Evolutionary conservation across 2,888 invertebrate species (phyloP).

Genomic region (Orthonychiurus folsomi): DNA sequence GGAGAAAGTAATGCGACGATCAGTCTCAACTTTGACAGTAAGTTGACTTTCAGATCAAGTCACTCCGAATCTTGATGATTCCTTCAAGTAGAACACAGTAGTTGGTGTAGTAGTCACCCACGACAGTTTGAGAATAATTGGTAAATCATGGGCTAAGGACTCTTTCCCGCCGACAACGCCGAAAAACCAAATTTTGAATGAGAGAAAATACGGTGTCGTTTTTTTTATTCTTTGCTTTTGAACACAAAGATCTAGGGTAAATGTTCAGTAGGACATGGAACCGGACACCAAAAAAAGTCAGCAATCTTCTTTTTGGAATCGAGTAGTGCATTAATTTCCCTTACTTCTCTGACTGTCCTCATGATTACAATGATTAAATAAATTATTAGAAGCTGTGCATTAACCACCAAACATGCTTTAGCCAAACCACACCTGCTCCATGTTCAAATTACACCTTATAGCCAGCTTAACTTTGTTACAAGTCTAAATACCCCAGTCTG

Average conservation of each 20-base stretch:
- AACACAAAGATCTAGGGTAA: too few relatives aligned
- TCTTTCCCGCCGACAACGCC: background rate
- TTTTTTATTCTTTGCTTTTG: background rate
- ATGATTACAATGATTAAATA: background rate
- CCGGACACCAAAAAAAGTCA: background rate
- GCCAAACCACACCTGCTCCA: background rate
- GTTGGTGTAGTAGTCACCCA: too few relatives aligned
- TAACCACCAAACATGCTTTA: constrained; percentile 1
- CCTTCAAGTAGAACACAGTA: too few relatives aligned
- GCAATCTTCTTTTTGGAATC: constrained; percentile 1
- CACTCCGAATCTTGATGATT: too few relatives aligned
- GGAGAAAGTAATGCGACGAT: constrained; percentile 96
- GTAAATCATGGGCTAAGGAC: background rate
- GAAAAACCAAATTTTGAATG: background rate
- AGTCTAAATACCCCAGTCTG: too few relatives aligned
- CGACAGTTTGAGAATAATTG: too few relatives aligned
- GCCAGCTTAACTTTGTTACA: background rate
- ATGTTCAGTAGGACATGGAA: too few relatives aligned
- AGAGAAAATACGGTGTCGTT: background rate
- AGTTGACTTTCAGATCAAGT: too few relatives aligned
- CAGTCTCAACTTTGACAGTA: constrained; percentile 96
- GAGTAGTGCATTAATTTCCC: constrained; percentile 1
- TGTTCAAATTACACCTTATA: background rate
- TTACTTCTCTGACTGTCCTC: background rate
- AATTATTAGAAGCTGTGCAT: constrained; percentile 1